Evolutionary conservation across 2,888 invertebrate species (phyloP).

Genomic region (Trachelus tabidus): DNA sequence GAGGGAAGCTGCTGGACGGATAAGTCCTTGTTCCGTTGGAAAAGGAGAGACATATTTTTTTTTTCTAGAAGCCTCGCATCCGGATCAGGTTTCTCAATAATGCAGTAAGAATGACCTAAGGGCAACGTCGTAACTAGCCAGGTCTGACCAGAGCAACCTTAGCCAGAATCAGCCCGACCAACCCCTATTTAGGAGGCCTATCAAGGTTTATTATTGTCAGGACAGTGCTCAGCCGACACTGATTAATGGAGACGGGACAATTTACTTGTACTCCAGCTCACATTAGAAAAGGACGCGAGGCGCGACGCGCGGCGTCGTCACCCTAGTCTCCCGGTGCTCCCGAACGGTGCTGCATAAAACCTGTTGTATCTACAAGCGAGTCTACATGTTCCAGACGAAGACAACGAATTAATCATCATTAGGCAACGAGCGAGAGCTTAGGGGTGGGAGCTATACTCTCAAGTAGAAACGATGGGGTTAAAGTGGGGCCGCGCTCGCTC

Average conservation of each 20-base stretch:
- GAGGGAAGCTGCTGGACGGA: not conserved
- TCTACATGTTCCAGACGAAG: constrained; percentile 28
- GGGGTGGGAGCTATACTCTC: constrained; percentile 23
- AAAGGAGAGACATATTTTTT: not conserved
- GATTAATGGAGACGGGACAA: constrained; percentile 1
- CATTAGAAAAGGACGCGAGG: not conserved
- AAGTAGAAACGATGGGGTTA: constrained; percentile 14
- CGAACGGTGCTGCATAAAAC: constrained; percentile 22
- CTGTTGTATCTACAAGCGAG: constrained; percentile 23
- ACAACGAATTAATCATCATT: constrained; percentile 48
- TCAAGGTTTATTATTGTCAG: not conserved
- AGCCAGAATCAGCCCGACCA: not conserved
- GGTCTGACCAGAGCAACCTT: constrained; percentile 3
- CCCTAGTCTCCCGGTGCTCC: not conserved
- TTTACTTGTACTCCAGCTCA: not conserved
- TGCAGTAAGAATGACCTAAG: not conserved
- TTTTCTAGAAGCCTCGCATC: not conserved
- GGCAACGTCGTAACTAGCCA: not conserved
- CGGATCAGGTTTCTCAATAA: not conserved
- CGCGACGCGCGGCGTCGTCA: not conserved
- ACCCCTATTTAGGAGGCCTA: not conserved
- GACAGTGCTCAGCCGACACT: not conserved
- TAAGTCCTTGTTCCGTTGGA: not conserved
- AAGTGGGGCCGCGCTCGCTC: constrained; percentile 27
- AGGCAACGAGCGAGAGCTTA: constrained; percentile 28